Evolutionary conservation across 2,113 vertebrate genomes (phyloP), one percentile per base, ranked within the genome.

Genomic region (Mixornis gularis): DNA sequence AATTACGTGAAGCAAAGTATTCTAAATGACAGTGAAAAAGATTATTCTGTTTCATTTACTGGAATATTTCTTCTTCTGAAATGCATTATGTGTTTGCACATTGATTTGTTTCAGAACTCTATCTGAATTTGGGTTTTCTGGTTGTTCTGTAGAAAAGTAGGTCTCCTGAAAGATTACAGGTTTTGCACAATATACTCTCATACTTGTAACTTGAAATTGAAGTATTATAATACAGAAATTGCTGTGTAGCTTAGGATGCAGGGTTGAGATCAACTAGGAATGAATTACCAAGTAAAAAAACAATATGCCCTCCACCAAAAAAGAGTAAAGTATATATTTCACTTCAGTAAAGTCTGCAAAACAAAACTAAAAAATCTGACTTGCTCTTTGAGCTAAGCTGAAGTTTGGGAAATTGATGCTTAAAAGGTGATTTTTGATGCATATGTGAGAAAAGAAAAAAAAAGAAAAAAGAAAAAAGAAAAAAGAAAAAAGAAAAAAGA

Each of bases 381-480:
- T 66, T 70, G 32, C 51, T 40, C 16, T 12, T 7, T 56, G n/a
- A 81, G 26, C 16, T 90, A 49, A 89, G 36, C 25, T 41, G 44
- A 80, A 48, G 53, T 38, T 71, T 68, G 52, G 19, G 18, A 44
- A 92, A 44, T 5, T 38, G 32, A 9, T 82, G 32, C 11, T 46
- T 74, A 5, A 55, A 34, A 11, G 3, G 17, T 44, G 0, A 8
- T 43, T 79, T 89, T 60, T 85, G n/a, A 22, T 60, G 49, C 20
- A 8, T 48, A 20, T 0, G 0, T 43, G 22, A 29, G 60, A 12
- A 17, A 9, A 22, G 8, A 1, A 9, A 7, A 12, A 29, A 13
- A 8, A 62, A 59, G 2, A 1, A 10, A 11, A 6, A 29, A 65
- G 10, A 17, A 9, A 22, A 10, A 1, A 9, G 6, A 12, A 29